These are phyloP conservation scores for Sebastes iracundus DNA, from an alignment of 2,797 vertebrate genomes.

Conservation along the genomic window DNA sequence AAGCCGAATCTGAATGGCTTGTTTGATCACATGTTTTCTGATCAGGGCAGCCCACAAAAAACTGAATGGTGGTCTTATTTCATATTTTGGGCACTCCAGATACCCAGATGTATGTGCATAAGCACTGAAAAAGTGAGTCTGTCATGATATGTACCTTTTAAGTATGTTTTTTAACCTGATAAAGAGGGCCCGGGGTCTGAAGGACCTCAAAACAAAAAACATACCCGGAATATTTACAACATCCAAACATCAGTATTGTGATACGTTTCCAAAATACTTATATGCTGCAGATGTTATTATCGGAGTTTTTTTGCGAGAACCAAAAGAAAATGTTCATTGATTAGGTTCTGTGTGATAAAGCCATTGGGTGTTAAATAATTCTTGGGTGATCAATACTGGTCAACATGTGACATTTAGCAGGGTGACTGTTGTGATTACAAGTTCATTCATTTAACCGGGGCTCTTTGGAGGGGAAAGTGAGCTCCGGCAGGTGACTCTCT, in stretches of 20 bases:
- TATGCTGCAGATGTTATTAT: background rate
- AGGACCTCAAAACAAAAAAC: no score
- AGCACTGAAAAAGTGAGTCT: background rate
- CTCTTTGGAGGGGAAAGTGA: constrained; percentile 12
- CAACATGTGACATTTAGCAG: constrained; percentile 77
- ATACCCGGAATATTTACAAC: background rate
- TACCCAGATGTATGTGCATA: background rate
- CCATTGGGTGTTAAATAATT: constrained; percentile 62
- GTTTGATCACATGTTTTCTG: background rate
- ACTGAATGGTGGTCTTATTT: background rate
- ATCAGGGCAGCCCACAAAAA: background rate
- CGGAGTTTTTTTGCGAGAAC: background rate
- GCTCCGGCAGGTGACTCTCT: constrained; percentile 46
- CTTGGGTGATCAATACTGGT: constrained; percentile 67
- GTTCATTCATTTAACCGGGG: constrained; percentile 67
- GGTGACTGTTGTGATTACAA: constrained; percentile 72
- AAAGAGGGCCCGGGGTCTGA: background rate
- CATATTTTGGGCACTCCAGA: background rate
- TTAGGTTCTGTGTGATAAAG: constrained; percentile 65
- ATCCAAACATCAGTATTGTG: background rate
- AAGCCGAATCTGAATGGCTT: background rate
- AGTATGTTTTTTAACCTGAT: background rate
- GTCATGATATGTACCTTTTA: background rate
- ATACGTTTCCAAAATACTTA: background rate
- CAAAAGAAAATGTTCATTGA: constrained; percentile 46